A percentile compares a stretch with the other conserved stretches of the same genome.
phyloP scores from a whole-genome alignment of 2,113 vertebrate species.

The Phoenicopterus ruber region DNA sequence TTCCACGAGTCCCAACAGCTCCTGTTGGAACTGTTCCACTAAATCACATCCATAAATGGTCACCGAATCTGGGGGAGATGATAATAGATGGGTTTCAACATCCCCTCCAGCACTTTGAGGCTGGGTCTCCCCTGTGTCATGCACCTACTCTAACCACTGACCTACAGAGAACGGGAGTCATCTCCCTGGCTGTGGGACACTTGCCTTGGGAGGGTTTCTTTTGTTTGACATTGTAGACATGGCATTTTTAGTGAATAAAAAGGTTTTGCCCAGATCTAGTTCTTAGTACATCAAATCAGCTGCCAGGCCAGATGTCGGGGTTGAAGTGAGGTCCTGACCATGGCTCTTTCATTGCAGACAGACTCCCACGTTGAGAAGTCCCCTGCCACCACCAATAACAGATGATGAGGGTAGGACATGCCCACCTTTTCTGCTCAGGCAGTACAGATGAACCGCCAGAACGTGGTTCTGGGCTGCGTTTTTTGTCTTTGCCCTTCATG shows the following conservation, averaged over 20 bases:
- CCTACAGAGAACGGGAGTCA: background rate
- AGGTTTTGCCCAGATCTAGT: background rate
- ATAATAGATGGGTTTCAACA: background rate
- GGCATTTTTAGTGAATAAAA: background rate
- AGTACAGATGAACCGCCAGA: background rate
- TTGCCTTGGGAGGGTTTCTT: background rate
- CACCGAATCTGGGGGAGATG: background rate
- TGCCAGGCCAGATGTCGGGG: background rate
- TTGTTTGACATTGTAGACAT: background rate
- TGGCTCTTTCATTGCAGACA: background rate
- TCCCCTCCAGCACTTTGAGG: too few relatives aligned
- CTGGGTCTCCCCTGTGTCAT: background rate
- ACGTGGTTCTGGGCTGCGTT: accelerated
- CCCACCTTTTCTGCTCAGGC: background rate
- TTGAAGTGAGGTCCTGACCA: background rate
- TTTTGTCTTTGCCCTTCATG: background rate
- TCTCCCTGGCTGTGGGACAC: background rate
- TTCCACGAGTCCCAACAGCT: background rate
- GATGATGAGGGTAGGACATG: background rate
- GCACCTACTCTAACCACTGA: background rate
- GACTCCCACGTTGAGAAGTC: background rate
- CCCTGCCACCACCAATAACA: background rate
- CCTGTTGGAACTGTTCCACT: background rate
- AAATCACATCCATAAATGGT: background rate
- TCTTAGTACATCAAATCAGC: background rate